Evolutionary conservation across 2,113 vertebrate species (phyloP).

Genomic region (Amphiprion ocellaris): DNA sequence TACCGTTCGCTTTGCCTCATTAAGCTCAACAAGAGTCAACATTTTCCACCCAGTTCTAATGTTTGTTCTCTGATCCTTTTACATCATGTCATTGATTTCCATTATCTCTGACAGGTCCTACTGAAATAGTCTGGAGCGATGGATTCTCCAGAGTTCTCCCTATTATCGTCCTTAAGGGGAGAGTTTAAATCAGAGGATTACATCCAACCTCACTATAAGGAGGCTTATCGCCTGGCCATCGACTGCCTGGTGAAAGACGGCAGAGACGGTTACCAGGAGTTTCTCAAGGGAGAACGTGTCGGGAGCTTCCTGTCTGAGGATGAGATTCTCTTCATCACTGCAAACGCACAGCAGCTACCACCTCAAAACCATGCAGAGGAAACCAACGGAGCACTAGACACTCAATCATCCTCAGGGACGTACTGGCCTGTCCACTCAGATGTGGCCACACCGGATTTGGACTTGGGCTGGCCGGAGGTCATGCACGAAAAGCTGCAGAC

Average conservation of each 20-base stretch:
- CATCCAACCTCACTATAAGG: constrained; percentile 95
- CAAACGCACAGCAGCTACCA: constrained; percentile 82
- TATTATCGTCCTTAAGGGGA: constrained; percentile 91
- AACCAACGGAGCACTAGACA: constrained; percentile 78
- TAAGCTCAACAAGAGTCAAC: background rate
- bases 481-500: constrained; percentile 87
- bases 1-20: background rate
- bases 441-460: constrained; percentile 92
- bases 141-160: constrained; percentile 88
- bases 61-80: constrained; percentile 31
- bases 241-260: constrained; percentile 90
- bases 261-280: constrained; percentile 88
- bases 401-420: constrained; percentile 91
- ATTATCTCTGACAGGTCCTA: constrained; percentile 48
- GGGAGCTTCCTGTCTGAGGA: constrained; percentile 92
- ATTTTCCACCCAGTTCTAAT: background rate
- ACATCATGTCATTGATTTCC: constrained; percentile 38
- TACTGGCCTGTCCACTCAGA: constrained; percentile 97
- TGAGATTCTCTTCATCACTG: constrained; percentile 91
- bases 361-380: constrained; percentile 78
- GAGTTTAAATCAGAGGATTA: constrained; percentile 90
- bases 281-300: constrained; percentile 89
- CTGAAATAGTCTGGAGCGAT: constrained; percentile 76
- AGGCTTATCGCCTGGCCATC: constrained; percentile 93
- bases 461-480: constrained; percentile 94